phyloP scores from a whole-genome alignment of 2,113 vertebrate genomes.

The Burhinus oedicnemus region DNA sequence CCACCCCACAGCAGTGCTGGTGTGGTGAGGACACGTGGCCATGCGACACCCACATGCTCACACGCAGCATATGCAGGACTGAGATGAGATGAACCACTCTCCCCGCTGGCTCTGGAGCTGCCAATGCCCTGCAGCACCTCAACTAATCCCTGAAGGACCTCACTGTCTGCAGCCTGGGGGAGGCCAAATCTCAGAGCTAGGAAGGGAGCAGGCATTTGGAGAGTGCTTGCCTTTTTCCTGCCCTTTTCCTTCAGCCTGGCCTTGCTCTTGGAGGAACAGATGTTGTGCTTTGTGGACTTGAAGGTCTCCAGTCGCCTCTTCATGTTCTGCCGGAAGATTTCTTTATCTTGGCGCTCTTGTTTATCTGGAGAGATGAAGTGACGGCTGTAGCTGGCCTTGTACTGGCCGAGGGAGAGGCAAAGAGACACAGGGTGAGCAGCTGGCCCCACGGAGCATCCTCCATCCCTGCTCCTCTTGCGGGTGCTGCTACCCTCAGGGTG shows the following conservation, averaged over 20 bases:
- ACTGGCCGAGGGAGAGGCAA: slow-evolving; percentile 79
- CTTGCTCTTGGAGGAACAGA: slow-evolving; percentile 82
- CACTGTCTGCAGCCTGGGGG: neutral
- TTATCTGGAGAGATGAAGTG: slow-evolving; percentile 93
- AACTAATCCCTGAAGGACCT: neutral
- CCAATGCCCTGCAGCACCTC: neutral
- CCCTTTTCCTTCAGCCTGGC: slow-evolving; percentile 88
- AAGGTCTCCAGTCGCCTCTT: slow-evolving; percentile 92
- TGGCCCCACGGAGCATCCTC: neutral
- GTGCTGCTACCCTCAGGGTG: neutral
- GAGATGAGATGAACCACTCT: neutral
- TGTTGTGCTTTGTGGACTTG: slow-evolving; percentile 87
- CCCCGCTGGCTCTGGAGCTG: neutral
- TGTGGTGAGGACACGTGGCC: neutral
- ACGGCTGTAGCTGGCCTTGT: slow-evolving; percentile 94
- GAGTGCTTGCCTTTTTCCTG: slow-evolving; percentile 85
- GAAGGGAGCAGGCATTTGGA: neutral
- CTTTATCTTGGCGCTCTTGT: slow-evolving; percentile 92
- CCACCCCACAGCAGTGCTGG: neutral
- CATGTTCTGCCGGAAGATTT: slow-evolving; percentile 97
- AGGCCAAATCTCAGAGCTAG: neutral
- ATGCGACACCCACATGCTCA: accelerated
- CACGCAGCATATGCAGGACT: neutral
- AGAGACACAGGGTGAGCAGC: slow-evolving; percentile 70
- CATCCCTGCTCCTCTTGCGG: neutral